Evolutionary conservation across 2,113 vertebrate genomes (phyloP).

Genomic region (Pavo muticus): DNA sequence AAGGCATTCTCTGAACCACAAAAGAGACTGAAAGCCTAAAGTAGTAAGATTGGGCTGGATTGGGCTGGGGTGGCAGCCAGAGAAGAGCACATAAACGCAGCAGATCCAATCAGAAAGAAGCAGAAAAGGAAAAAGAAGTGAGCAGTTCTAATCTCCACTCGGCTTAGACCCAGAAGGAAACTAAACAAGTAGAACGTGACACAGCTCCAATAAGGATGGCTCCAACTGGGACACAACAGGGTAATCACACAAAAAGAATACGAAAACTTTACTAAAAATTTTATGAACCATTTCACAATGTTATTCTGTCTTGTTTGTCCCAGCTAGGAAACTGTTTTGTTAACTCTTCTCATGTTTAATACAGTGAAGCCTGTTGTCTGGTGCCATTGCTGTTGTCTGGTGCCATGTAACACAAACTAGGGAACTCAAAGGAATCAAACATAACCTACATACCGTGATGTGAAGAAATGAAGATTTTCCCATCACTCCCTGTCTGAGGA

Average conservation of each 20-base stretch:
- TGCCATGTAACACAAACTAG: background rate
- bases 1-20: slow-evolving; percentile 17
- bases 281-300: background rate
- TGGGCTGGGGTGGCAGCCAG: background rate
- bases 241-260: background rate
- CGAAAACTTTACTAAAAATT: background rate
- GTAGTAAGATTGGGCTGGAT: background rate
- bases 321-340: background rate
- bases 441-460: background rate
- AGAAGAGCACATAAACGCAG: background rate
- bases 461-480: background rate
- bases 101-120: slow-evolving; percentile 8
- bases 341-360: background rate
- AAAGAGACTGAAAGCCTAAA: slow-evolving; percentile 37
- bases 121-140: slow-evolving; percentile 9
- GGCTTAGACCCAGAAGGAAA: background rate
- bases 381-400: background rate
- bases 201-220: background rate
- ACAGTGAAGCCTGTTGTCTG: background rate
- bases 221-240: background rate
- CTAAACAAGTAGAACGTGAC: background rate
- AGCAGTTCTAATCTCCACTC: background rate
- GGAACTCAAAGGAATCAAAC: background rate
- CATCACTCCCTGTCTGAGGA: background rate
- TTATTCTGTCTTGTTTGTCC: background rate